A percentile compares a stretch with the other conserved stretches of the same genome.
Conservation (phyloP, 1,140 invertebrate species). For the Phthorimaea operculella region DNA sequence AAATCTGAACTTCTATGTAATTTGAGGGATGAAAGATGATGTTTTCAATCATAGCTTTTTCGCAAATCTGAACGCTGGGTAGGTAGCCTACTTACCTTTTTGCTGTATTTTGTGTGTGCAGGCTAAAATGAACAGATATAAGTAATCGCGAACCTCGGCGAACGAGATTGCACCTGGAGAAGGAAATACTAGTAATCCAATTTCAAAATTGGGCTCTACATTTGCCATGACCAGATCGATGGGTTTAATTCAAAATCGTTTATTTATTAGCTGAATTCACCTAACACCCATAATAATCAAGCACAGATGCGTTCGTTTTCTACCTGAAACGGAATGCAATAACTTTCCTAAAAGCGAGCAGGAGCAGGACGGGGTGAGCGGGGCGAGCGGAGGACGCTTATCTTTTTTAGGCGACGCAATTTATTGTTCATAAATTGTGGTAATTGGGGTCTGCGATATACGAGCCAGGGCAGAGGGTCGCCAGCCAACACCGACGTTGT, state of each 20-base stretch:
- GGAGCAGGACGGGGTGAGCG: neutral
- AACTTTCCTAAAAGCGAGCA: neutral
- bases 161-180: too few species aligned
- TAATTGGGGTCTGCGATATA: neutral
- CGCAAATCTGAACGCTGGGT: too few species aligned
- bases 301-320: neutral
- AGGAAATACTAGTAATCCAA: neutral
- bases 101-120: too few species aligned
- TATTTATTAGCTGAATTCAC: neutral
- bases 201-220: neutral
- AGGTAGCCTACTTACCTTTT: too few species aligned
- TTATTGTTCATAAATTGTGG: constrained; percentile 4
- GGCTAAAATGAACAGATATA: too few species aligned
- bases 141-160: too few species aligned
- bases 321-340: neutral
- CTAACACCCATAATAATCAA: neutral
- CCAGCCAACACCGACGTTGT: neutral
- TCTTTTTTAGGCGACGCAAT: constrained; percentile 2
- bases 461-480: neutral
- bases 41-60: too few species aligned
- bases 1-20: too few species aligned
- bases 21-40: too few species aligned
- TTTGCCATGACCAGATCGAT: neutral
- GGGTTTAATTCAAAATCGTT: neutral
- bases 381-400: neutral